phyloP scores from a whole-genome alignment of 2,888 invertebrate species.

The Gandaritis pyraliata region DNA sequence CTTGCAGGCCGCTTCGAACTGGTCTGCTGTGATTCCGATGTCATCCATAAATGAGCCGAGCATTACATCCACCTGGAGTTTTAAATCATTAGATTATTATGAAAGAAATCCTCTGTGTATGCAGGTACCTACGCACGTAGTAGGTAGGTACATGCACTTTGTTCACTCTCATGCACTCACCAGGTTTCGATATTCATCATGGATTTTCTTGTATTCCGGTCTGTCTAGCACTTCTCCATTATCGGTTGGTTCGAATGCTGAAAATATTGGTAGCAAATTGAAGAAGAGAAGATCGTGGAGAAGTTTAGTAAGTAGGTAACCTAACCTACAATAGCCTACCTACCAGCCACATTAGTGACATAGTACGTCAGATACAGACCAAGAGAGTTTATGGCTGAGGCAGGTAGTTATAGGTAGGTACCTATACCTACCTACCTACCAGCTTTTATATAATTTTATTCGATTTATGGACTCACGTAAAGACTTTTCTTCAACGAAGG shows the following conservation, averaged over 20 bases:
- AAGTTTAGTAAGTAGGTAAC: no score
- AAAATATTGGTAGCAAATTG: slow-evolving; percentile 26
- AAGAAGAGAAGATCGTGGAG: no score
- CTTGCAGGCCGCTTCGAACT: slow-evolving; percentile 92
- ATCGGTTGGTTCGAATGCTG: slow-evolving; percentile 93
- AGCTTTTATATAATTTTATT: no score
- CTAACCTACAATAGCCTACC: no score
- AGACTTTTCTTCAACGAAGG: slow-evolving; percentile 96
- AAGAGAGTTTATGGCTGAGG: no score
- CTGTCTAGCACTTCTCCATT: slow-evolving; percentile 87
- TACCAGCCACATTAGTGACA: no score
- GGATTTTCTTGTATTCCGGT: slow-evolving; percentile 90
- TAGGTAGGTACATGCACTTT: slow-evolving; percentile 11
- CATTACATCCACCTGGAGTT: slow-evolving; percentile 91
- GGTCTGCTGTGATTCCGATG: slow-evolving; percentile 93
- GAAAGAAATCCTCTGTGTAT: no score
- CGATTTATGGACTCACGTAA: slow-evolving; percentile 86
- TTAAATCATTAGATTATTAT: not conserved
- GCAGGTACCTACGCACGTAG: not conserved
- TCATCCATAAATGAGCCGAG: slow-evolving; percentile 97
- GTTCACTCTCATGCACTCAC: slow-evolving; percentile 67
- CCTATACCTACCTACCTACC: no score
- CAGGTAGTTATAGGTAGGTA: no score
- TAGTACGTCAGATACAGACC: no score
- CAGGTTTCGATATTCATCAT: slow-evolving; percentile 94